These are phyloP conservation scores for Macrotis lagotis DNA, from an alignment of 2,113 vertebrate genomes.

Conservation along the genomic window DNA sequence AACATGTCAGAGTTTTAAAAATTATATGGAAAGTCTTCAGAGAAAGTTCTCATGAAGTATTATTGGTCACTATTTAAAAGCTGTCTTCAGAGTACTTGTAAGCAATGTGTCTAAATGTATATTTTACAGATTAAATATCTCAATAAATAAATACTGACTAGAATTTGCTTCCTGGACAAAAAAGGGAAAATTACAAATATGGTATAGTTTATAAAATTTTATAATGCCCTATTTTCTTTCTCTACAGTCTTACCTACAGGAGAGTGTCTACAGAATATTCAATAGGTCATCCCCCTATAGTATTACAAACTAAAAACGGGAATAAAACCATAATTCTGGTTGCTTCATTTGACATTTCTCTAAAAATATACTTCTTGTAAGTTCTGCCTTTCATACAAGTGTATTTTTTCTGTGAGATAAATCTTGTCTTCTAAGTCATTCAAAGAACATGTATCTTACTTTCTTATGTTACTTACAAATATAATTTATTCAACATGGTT, in stretches of 20 bases:
- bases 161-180: conserved; percentile 65
- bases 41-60: conserved; percentile 32
- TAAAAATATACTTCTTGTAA: neutral
- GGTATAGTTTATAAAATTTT: neutral
- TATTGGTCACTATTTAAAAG: conserved; percentile 58
- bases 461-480: neutral
- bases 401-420: neutral
- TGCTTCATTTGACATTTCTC: neutral
- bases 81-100: conserved; percentile 39
- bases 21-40: neutral
- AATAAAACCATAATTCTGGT: neutral
- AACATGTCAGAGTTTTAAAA: neutral
- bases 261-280: neutral
- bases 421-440: neutral
- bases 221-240: neutral
- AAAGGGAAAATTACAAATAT: conserved; percentile 69
- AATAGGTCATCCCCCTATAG: neutral
- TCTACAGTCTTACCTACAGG: neutral
- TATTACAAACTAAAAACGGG: neutral
- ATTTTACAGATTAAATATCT: conserved; percentile 26
- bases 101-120: conserved; percentile 55
- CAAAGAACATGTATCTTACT: neutral
- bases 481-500: neutral
- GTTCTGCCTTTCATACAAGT: neutral
- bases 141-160: neutral